Conservation (phyloP, 2,113 vertebrate genomes). For the Tenrec ecaudatus region DNA sequence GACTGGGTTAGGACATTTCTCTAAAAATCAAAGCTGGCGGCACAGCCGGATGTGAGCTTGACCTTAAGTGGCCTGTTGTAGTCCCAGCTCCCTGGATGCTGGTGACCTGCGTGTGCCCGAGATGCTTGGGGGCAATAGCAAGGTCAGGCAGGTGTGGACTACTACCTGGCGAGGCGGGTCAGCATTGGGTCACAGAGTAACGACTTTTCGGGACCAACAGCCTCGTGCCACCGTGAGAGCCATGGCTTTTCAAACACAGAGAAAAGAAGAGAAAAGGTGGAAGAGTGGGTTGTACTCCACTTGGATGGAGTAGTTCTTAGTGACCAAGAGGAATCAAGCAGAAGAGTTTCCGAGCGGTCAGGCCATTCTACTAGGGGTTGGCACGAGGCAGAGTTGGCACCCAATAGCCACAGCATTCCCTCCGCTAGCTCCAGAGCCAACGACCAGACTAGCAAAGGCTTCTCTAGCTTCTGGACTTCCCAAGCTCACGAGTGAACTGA, state of each 20-base stretch:
- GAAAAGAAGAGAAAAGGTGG: not conserved
- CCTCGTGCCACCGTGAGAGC: not conserved
- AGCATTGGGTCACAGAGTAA: not conserved
- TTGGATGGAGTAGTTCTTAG: not conserved
- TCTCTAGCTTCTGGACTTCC: not conserved
- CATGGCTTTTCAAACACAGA: not conserved
- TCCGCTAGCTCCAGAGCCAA: not conserved
- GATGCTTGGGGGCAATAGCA: not conserved
- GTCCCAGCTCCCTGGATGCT: not conserved
- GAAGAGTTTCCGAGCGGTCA: too few species aligned
- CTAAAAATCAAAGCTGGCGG: not conserved
- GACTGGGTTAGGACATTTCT: conserved; percentile 15
- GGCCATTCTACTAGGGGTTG: too few species aligned
- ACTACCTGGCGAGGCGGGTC: not conserved
- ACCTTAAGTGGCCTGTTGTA: conserved; percentile 28
- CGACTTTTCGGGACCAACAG: not conserved
- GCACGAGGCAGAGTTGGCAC: not conserved
- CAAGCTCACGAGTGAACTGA: not conserved
- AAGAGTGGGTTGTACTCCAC: not conserved
- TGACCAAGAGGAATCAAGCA: too few species aligned
- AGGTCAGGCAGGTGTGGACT: not conserved
- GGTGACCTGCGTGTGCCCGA: not conserved
- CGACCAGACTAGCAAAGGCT: not conserved
- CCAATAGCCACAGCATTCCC: not conserved
- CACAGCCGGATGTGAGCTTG: not conserved